phyloP scores from a whole-genome alignment of 2,797 vertebrate species.

The Glossophaga mutica region DNA sequence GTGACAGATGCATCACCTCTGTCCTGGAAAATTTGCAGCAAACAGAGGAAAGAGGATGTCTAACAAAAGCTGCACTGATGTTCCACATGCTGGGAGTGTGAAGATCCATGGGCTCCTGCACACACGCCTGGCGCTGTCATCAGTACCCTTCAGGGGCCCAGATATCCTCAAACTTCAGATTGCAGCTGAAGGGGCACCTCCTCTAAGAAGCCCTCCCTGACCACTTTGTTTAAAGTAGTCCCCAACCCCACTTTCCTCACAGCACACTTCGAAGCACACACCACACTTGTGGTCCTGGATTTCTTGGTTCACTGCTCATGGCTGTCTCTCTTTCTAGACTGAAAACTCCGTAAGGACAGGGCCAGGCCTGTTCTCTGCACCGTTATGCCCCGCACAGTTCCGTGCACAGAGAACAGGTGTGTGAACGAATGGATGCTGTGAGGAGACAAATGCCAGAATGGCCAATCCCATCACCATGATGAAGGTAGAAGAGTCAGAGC shows the following conservation, averaged over 20 bases:
- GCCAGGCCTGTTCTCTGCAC: neutral
- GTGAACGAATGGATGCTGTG: neutral
- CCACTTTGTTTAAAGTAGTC: neutral
- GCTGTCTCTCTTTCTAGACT: neutral
- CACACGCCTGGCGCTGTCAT: neutral
- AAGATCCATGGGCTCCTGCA: neutral
- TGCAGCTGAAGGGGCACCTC: neutral
- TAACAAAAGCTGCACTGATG: neutral
- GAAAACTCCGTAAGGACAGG: neutral
- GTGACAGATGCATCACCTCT: neutral
- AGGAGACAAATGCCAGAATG: neutral
- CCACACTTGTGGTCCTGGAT: neutral
- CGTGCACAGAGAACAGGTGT: neutral
- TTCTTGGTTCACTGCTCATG: neutral
- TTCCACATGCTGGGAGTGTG: neutral
- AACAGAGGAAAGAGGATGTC: neutral
- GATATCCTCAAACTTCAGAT: neutral
- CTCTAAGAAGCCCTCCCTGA: neutral
- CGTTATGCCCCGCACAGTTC: too few species aligned
- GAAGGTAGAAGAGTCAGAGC: neutral
- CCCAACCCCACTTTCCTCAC: neutral
- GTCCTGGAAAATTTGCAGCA: neutral
- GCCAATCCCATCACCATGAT: neutral
- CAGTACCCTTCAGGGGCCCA: rapidly evolving
- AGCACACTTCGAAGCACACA: neutral